Conservation (phyloP, 2,797 vertebrate genomes). For the Synanceia verrucosa region DNA sequence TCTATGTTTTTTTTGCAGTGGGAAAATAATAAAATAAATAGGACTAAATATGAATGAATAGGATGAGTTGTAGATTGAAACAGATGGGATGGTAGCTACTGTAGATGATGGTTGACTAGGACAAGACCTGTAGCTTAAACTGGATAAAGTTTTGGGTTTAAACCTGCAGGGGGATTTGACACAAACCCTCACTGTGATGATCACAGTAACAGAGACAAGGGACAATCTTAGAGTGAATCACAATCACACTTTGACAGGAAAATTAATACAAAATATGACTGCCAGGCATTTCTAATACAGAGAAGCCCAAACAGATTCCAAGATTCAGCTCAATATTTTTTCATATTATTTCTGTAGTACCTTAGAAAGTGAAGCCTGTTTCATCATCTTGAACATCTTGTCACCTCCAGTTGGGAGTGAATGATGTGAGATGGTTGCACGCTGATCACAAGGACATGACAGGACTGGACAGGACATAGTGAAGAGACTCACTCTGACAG, state of each 20-base stretch:
- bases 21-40: too few species aligned
- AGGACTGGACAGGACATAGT: not conserved
- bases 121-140: not conserved
- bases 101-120: not conserved
- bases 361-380: conserved; percentile 1
- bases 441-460: not conserved
- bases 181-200: not conserved
- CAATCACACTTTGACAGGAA: conserved; percentile 12
- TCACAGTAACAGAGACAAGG: not conserved
- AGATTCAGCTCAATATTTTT: conserved; percentile 11
- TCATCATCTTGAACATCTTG: conserved; percentile 17
- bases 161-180: not conserved
- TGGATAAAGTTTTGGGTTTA: not conserved
- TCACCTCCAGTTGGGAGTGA: not conserved
- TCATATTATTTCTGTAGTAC: conserved; percentile 12
- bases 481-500: not conserved
- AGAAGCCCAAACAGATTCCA: not conserved
- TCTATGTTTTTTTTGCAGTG: not conserved
- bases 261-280: conserved; percentile 16
- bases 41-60: too few species aligned
- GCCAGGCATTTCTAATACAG: not conserved
- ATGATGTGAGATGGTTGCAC: not conserved
- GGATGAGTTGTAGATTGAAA: not conserved
- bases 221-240: not conserved
- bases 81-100: too few species aligned